Base-by-base conservation (phyloP, 2,113 vertebrate genomes). In the Chloebia gouldiae region DNA sequence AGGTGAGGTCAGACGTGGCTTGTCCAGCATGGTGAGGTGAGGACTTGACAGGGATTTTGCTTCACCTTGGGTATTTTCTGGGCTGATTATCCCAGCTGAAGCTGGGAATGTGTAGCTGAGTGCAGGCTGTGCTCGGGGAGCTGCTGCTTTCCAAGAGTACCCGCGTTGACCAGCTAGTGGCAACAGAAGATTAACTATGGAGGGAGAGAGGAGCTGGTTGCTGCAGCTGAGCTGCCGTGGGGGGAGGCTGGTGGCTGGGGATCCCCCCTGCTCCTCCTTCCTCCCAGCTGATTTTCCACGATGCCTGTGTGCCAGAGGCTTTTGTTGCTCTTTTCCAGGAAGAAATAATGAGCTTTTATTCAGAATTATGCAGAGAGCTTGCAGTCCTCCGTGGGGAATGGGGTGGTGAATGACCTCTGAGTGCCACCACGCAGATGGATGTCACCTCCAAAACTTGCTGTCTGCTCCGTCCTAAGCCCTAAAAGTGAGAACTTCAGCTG, bases 161-260 rank as follows among this genome's bases (percentile, higher is more conserved):
- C 97, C 92, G 13, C 1, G 59, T 90, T 97, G 97, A 97, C 98
- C 98, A 98, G 97, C 95, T 98, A 98, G 97, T 98, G 98, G 97
- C 97, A 98, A 98, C 97, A 97, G 96, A 98, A 97, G 97, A 98
- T 98, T 98, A 97, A 96, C 96, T 98, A 97, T 97, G 57, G 95
- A 30, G 45, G 42, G 94, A 31, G 53, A 81, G 77, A 87, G 90
- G 91, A 92, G 86, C 64, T 33, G 28, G 5, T 7, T 71, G 44
- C 80, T 49, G 82, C 69, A 47, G 84, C 88, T 60, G 60, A 86
- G 37, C 81, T 33, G 65, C 33, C 63, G 80, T 4, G 0, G 60
- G 44, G 94, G 76, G 83, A 95, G 64, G 68, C 88, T 92, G 95
- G 7, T 10, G 49, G 42, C 82, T 23, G 59, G 72, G 75, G 37